These are phyloP conservation scores for Loxodonta africana DNA, from an alignment of 2,113 vertebrate species.

Conservation along the genomic window DNA sequence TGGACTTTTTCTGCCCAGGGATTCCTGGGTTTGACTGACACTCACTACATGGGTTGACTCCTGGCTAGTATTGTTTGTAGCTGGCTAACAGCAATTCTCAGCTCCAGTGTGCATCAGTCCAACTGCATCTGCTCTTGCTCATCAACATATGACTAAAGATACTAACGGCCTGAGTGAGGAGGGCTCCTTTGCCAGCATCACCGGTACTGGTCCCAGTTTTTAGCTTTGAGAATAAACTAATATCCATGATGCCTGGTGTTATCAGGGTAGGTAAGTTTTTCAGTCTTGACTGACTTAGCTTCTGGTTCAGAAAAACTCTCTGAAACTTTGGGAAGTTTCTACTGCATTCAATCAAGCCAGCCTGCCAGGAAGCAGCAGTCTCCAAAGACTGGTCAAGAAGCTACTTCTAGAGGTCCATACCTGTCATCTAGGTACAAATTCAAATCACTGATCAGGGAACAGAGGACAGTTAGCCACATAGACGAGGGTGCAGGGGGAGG, in stretches of 20 bases:
- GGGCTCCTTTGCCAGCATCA: background rate
- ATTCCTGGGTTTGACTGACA: slow-evolving; percentile 2
- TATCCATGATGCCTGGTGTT: slow-evolving; percentile 2
- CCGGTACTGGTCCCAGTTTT: slow-evolving; percentile 16
- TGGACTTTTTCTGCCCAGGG: background rate
- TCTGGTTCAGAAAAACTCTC: slow-evolving; percentile 39
- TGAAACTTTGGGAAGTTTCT: background rate
- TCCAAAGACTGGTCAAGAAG: background rate
- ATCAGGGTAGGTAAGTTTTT: background rate
- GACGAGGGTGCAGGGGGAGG: background rate
- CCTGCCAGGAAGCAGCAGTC: background rate
- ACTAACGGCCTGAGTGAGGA: background rate
- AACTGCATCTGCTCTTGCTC: background rate
- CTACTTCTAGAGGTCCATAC: background rate
- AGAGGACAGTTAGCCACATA: background rate
- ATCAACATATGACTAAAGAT: background rate
- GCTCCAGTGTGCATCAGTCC: background rate
- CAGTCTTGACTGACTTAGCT: slow-evolving; percentile 4
- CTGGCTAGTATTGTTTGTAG: background rate
- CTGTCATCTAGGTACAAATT: background rate
- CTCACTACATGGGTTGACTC: background rate
- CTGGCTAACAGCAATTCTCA: background rate
- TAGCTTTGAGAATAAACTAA: slow-evolving; percentile 50
- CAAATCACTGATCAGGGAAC: background rate
- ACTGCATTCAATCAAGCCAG: background rate